Evolutionary conservation across 2,797 vertebrate species (phyloP), one percentile per base, ranked within the genome.

Genomic region (Sebastes dallii): DNA sequence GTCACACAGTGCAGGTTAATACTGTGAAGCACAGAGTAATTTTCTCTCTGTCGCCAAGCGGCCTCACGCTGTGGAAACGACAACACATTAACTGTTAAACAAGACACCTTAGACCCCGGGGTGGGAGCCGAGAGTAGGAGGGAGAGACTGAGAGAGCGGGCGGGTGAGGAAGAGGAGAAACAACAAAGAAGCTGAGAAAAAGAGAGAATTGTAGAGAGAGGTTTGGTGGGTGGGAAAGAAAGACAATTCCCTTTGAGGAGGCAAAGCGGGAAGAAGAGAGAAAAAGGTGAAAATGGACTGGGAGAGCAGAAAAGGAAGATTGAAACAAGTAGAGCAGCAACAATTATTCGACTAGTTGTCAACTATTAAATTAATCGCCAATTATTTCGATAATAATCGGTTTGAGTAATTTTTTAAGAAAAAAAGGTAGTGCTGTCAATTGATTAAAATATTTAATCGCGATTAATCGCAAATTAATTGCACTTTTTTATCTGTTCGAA

Each of bases 81-180:
- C 92, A 94, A 90, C 90, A 92, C 91, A 89, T 89, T 94, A 94
- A 91, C 89, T 91, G 92, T 94, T 94, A 91, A 93, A 94, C 93
- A 93, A 93, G 89, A 91, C 91, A 92, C 92, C 90, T 92, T 88
- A 82, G 90, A 92, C 91, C 91, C 75, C 74, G 2, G 78, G 90
- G 81, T 81, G 82, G 74, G 83, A 62, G 75, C 70, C 22, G 73
- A 76, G 72, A 69, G 67, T 27, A 54, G 34, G 77, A 71, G 67
- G 58, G 81, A 73, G 68, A 80, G 79, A 60, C 65, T 7, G 66
- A 81, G 73, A 66, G 84, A 42, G 70, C 46, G 58, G 65, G 80
- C 1, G 58, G 72, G 66, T 27, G 78, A 75, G 81, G 56, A 66
- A 22, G 71, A 59, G 69, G 72, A 79, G 72, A 75, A 88, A 86